Percentiles rank a stretch among this genome's conserved stretches.
Evolutionary conservation across 2,888 invertebrate genomes (phyloP).

Genomic region (Brenthis ino): DNA sequence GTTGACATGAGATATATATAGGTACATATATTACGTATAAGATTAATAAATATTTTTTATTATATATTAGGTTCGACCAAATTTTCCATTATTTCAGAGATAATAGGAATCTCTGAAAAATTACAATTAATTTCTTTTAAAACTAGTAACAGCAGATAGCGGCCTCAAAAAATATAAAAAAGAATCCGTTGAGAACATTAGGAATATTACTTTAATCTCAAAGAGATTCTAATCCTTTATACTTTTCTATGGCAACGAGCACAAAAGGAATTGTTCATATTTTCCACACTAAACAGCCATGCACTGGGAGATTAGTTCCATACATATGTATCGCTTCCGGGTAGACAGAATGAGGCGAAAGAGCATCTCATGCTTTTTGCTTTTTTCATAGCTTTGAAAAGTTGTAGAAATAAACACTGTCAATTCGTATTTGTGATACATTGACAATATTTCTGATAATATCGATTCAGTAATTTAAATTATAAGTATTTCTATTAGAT

Average conservation of each 20-base stretch:
- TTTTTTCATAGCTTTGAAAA: slow-evolving; percentile 16
- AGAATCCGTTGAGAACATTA: neutral
- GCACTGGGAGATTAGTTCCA: slow-evolving; percentile 30
- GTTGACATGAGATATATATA: too few species aligned
- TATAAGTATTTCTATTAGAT: too few species aligned
- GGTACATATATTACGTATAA: too few species aligned
- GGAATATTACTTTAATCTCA: slow-evolving; percentile 12
- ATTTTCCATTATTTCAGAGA: too few species aligned
- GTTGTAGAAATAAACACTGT: slow-evolving; percentile 3
- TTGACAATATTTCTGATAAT: neutral
- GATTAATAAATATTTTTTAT: too few species aligned
- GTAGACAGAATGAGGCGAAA: slow-evolving; percentile 18
- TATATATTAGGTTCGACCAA: too few species aligned
- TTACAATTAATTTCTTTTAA: neutral
- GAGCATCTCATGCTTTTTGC: slow-evolving; percentile 19
- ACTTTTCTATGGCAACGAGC: slow-evolving; percentile 7
- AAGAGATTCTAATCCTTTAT: slow-evolving; percentile 16
- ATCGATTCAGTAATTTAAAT: neutral
- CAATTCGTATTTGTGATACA: slow-evolving; percentile 18
- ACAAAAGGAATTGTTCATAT: slow-evolving; percentile 26
- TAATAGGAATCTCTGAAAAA: neutral
- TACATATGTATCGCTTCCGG: slow-evolving; percentile 29
- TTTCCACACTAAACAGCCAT: slow-evolving; percentile 27
- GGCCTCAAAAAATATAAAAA: too few species aligned
- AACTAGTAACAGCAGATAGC: too few species aligned